Base-by-base conservation (phyloP, 2,888 invertebrate genomes). In the Rotaria socialis region DNA sequence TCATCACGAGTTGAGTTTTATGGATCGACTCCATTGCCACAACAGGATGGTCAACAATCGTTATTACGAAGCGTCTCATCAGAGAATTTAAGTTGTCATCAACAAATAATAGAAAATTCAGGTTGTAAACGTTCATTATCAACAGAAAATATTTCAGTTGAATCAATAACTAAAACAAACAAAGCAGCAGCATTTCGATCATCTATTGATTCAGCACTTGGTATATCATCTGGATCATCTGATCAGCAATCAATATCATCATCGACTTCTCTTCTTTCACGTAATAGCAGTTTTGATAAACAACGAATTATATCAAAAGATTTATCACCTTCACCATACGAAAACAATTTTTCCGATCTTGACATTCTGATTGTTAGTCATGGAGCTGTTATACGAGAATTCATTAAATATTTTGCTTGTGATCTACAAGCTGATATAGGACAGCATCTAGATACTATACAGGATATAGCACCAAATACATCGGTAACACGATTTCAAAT, bases 391-490 rank as follows among this genome's bases (percentile, higher is more conserved):
- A 80, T 80, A 24, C 47, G 80, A 41, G 80, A 80, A 80, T 47
- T 80, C 10, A 47, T 80, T 4, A 80, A 80, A 47, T 47, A 80
- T 80, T 80, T 80, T 47, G 80, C 47, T 24, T 80, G n/a, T 80
- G 80, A 80, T 80, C 35, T 80, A 47, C 47, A 47, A 47, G 11
- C 47, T 43, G 47, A 80, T 80, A 43, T 47, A 19, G 80, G 80
- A 22, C 3, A 80, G 47, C 24, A 80, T n/a, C 35, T 67, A 35
- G 67, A 67, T 67, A 80, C 80, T 4, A 43, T 80, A 47, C 80
- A 80, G 47, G 80, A 80, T n/a, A 80, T 80, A 47, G 80, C 80
- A 80, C 80, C 80, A 24, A 80, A 80, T 47, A 80, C 80, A 47
- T 80, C 80, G 14, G n/a, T 80, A 47, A 80, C 80, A 24, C 43